Conservation (phyloP, 2,113 vertebrate species). For the Osmerus eperlanus region DNA sequence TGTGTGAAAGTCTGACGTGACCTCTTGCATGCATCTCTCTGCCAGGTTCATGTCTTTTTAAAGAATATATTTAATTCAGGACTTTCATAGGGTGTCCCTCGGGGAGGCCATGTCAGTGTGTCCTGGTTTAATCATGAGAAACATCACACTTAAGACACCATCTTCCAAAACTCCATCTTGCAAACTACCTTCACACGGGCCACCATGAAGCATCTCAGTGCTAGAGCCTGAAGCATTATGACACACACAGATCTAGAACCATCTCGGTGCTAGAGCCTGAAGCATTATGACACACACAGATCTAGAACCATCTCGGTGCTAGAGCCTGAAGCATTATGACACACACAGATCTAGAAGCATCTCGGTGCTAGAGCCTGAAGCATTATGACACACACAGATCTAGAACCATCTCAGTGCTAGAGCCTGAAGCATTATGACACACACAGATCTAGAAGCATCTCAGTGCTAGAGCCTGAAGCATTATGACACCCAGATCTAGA, state of each 20-base stretch:
- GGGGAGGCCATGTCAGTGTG: neutral
- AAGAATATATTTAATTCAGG: constrained; percentile 15
- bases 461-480: too few relatives aligned
- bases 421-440: too few relatives aligned
- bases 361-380: neutral
- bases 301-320: neutral
- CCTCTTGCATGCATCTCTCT: neutral
- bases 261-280: neutral
- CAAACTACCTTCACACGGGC: neutral
- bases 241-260: too few relatives aligned
- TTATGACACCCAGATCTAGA: too few relatives aligned
- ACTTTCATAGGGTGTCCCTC: neutral
- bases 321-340: too few relatives aligned
- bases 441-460: neutral
- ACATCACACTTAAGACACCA: neutral
- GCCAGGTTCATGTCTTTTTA: constrained; percentile 9
- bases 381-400: too few relatives aligned
- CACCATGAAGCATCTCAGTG: neutral
- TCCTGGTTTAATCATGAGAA: constrained; percentile 18
- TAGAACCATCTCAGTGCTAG: neutral
- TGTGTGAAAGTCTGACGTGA: neutral
- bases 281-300: too few relatives aligned
- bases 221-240: too few relatives aligned
- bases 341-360: neutral
- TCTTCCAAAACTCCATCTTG: neutral